Conservation (phyloP, 2,888 invertebrate genomes). For the Sesamia inferens region DNA sequence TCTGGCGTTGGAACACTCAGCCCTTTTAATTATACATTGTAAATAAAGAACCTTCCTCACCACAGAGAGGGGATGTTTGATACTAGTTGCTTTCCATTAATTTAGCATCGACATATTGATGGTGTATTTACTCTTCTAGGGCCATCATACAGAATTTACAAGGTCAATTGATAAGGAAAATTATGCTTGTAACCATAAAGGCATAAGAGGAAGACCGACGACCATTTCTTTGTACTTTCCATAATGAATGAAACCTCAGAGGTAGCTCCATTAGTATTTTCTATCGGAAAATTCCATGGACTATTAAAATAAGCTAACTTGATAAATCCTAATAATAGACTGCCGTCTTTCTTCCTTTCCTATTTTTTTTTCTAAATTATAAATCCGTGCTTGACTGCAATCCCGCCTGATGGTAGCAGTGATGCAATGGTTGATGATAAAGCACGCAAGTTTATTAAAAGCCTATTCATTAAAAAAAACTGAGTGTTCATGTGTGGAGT, state of each 20-base stretch:
- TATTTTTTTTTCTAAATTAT: too few relatives aligned
- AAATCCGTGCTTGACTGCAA: too few relatives aligned
- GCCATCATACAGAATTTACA: not conserved
- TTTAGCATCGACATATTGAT: constrained; percentile 18
- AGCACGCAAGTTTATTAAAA: too few relatives aligned
- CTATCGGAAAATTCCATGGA: not conserved
- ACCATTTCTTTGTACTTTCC: not conserved
- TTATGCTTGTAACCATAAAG: constrained; percentile 7
- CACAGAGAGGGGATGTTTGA: constrained; percentile 2
- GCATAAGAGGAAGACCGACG: not conserved
- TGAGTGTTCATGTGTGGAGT: too few relatives aligned
- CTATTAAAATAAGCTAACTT: not conserved
- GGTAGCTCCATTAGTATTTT: not conserved
- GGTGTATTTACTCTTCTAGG: constrained; percentile 12
- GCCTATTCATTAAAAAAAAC: too few relatives aligned
- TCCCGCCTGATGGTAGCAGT: too few relatives aligned
- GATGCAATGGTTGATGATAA: too few relatives aligned
- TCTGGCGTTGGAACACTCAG: too few relatives aligned
- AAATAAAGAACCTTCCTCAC: not conserved
- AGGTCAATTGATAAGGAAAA: constrained; percentile 6
- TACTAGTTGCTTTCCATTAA: constrained; percentile 17
- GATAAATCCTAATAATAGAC: too few relatives aligned
- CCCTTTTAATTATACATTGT: not conserved
- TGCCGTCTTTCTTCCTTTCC: too few relatives aligned
- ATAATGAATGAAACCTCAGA: not conserved